These are phyloP conservation scores for Mesocentrotus franciscanus DNA, from an alignment of 53 echinoderm and acorn worm species.

Conservation along the genomic window DNA sequence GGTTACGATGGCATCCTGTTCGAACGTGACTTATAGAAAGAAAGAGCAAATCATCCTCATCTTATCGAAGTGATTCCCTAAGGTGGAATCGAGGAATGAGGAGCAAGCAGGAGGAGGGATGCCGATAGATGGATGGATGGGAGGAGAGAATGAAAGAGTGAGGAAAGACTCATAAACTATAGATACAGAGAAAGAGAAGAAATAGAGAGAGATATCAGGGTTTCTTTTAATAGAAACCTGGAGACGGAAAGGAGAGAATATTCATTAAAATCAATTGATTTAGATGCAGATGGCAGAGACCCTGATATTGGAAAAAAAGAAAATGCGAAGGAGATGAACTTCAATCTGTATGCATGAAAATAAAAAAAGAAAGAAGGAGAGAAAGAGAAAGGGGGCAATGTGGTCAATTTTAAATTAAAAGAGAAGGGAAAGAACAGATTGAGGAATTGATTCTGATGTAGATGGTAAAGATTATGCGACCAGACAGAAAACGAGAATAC, in stretches of 20 bases:
- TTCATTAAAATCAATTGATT: too few relatives aligned
- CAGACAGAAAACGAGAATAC: neutral
- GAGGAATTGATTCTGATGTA: neutral
- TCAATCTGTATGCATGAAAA: too few relatives aligned
- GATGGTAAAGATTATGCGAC: neutral
- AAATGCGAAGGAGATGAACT: neutral
- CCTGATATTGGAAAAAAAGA: neutral
- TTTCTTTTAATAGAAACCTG: too few relatives aligned
- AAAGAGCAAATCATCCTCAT: neutral
- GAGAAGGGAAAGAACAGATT: neutral
- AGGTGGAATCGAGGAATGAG: neutral
- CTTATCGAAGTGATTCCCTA: conserved; percentile 26
- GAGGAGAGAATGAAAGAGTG: neutral
- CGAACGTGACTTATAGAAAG: conserved; percentile 23
- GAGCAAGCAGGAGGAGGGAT: neutral
- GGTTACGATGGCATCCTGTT: neutral
- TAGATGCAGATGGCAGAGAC: neutral
- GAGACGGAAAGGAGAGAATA: neutral
- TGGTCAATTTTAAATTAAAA: neutral
- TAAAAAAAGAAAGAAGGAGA: neutral
- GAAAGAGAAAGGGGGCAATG: neutral
- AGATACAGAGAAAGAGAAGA: neutral
- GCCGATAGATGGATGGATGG: neutral
- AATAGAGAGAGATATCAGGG: neutral
- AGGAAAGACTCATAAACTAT: neutral